phyloP scores from a whole-genome alignment of 2,113 vertebrate species.

The Bothrops jararaca region DNA sequence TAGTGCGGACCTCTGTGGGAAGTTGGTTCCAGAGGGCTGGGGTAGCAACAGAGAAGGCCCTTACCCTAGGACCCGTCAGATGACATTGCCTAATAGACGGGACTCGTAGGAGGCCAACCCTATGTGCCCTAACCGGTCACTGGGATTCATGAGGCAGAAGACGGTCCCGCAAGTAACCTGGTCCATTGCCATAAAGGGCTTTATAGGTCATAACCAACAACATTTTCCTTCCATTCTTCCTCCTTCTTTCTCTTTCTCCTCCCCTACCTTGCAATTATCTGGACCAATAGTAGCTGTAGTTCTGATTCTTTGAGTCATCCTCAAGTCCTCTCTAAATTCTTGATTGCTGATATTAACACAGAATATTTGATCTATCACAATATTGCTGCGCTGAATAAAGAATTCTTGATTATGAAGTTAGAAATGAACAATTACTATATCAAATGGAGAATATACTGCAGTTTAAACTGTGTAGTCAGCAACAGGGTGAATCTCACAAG shows the following conservation, averaged over 20 bases:
- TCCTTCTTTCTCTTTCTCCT: neutral
- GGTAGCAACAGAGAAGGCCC: too few species aligned
- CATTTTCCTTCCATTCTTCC: neutral
- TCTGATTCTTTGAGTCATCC: neutral
- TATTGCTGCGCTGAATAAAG: neutral
- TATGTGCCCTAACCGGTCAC: too few species aligned
- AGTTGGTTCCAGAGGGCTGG: too few species aligned
- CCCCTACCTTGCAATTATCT: neutral
- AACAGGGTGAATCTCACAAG: neutral
- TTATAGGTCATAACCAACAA: too few species aligned
- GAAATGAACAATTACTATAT: neutral
- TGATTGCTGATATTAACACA: neutral
- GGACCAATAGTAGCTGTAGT: neutral
- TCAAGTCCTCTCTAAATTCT: neutral
- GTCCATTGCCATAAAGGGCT: too few species aligned
- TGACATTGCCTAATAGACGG: too few species aligned
- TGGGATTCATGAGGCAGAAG: too few species aligned
- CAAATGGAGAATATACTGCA: neutral
- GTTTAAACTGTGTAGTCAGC: neutral
- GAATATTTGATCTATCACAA: neutral
- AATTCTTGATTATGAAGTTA: neutral
- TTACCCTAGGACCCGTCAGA: too few species aligned
- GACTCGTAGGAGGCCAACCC: too few species aligned
- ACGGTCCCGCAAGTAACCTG: too few species aligned
- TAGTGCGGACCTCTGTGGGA: too few species aligned